Evolutionary conservation across 2,113 vertebrate genomes (phyloP), one percentile per base, ranked within the genome.

Genomic region (Phrynosoma platyrhinos): DNA sequence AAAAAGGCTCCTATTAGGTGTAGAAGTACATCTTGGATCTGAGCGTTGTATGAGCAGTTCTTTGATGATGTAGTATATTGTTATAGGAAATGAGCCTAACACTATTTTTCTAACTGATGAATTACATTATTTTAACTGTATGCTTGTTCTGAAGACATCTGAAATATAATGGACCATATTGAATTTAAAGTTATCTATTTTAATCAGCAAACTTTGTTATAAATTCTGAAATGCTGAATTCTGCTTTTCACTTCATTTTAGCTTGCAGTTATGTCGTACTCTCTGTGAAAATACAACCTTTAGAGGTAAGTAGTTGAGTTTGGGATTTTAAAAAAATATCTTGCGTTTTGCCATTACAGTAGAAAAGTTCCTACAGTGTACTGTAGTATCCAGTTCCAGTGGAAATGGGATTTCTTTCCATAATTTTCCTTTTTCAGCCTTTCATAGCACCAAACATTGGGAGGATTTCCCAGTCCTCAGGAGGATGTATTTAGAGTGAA

Each of bases 251-350:
- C 91, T 95, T 94, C 89, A 23, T 96, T 94, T 80, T 94, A 99
- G 98, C 92, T 97, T 98, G 92, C 98, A 99, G 85, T 97, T 99
- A 83, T 99, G 98, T 96, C 98, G 98, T 90, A 92, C 96, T 55
- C 97, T 99, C 69, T 97, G 97, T 95, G 98, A 98, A 94, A 98
- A 95, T 93, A 96, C 97, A 97, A 96, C 97, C 87, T 96, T 98
- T 92, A 98, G 95, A 98, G 98, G 99, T 99, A 96, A 98, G 97
- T 90, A 87, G 7, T 16, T 76, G 32, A 87, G 55, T 9, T 0
- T 75, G 14, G 32, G 14, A 20, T 42, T 16, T 78, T 55, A 20
- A n/a, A 23, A 47, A 58, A 32, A 86, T 13, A 7, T 4, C 18
- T 10, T 9, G 3, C 36, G n/a, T 16, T 58, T 58, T 58, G 55